Percentiles rank a stretch among this genome's conserved stretches.
These are phyloP conservation scores for Cylindroiulus punctatus DNA, from an alignment of 2,888 invertebrate species.

Conservation along the genomic window DNA sequence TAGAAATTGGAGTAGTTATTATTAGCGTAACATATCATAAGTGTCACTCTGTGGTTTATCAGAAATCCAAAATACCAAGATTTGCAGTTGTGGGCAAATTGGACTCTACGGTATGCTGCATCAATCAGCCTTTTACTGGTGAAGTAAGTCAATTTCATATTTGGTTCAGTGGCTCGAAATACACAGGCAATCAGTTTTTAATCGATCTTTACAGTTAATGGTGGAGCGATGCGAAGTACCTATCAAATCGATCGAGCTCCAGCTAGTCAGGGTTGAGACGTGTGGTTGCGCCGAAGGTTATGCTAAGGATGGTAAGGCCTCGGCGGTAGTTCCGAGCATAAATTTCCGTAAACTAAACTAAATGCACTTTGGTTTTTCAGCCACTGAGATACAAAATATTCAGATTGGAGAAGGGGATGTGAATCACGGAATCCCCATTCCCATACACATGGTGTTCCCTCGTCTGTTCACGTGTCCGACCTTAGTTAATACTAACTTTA, in stretches of 20 bases:
- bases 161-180: conserved; percentile 4
- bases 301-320: conserved; percentile 82
- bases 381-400: conserved; percentile 97
- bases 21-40: too few species aligned
- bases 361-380: conserved; percentile 68
- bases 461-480: conserved; percentile 95
- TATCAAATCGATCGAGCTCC: conserved; percentile 92
- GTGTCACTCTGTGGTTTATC: conserved; percentile 59
- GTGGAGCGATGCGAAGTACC: conserved; percentile 83
- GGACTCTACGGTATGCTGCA: conserved; percentile 82
- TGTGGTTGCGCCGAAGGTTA: conserved; percentile 93
- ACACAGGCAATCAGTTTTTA: conserved; percentile 13
- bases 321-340: not conserved
- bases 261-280: conserved; percentile 93
- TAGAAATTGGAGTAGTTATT: not conserved
- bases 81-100: conserved; percentile 86
- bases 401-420: conserved; percentile 96
- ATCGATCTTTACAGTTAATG: conserved; percentile 71
- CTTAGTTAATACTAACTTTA: conserved; percentile 87
- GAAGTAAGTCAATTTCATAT: conserved; percentile 70
- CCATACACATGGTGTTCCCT: conserved; percentile 95
- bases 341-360: conserved; percentile 42
- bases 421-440: conserved; percentile 80
- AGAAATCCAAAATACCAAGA: conserved; percentile 75
- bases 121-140: conserved; percentile 88